Conservation (phyloP, 1,140 invertebrate species). For the Heliconius hermathena region DNA sequence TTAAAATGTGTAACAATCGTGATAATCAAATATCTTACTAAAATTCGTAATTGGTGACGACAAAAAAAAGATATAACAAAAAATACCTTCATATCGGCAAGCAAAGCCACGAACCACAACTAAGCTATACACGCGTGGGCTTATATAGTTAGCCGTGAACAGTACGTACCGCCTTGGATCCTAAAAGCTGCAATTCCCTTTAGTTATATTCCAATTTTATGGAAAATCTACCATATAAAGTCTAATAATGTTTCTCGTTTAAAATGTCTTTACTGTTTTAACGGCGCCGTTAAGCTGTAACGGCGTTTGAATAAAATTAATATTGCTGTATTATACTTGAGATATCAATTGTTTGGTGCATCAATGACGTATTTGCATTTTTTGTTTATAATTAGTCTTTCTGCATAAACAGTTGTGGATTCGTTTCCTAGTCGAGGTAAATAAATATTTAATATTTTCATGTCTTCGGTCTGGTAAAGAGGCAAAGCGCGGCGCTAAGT, state of each 20-base stretch:
- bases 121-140: background rate
- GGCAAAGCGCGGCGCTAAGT: too few species aligned
- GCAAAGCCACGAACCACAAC: background rate
- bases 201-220: conserved; percentile 13
- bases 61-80: background rate
- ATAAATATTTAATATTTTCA: too few species aligned
- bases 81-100: background rate
- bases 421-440: too few species aligned
- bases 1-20: too few species aligned
- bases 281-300: background rate
- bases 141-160: background rate
- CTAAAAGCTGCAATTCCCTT: conserved; percentile 2
- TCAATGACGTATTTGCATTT: too few species aligned
- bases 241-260: conserved; percentile 1
- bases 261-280: conserved; percentile 1
- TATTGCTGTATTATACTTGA: background rate
- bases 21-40: too few species aligned
- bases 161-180: background rate
- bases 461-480: too few species aligned
- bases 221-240: background rate
- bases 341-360: too few species aligned
- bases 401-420: too few species aligned
- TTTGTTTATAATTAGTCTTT: too few species aligned
- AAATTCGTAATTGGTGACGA: too few species aligned
- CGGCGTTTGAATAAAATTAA: conserved; percentile 1